Evolutionary conservation across 2,113 vertebrate species (phyloP).

Genomic region (Saccopteryx leptura): DNA sequence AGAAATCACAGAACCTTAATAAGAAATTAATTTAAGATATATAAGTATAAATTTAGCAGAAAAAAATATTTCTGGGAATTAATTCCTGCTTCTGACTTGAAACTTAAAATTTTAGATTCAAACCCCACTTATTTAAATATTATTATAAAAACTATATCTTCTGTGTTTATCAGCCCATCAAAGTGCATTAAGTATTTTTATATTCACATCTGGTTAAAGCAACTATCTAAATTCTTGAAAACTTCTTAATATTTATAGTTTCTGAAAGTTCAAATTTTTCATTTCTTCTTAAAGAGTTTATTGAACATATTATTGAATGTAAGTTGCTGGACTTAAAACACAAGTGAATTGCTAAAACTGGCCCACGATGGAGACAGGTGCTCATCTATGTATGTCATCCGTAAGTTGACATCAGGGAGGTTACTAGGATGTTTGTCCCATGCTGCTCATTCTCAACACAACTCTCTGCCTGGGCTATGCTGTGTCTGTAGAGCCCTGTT

Average conservation of each 20-base stretch:
- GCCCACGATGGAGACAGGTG: background rate
- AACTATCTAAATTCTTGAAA: constrained; percentile 10
- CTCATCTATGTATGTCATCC: background rate
- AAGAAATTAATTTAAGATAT: background rate
- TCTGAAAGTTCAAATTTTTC: constrained; percentile 16
- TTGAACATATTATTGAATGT: background rate
- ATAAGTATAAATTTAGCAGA: background rate
- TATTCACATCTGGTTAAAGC: background rate
- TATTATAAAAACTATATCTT: background rate
- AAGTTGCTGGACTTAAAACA: background rate
- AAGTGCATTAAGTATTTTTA: background rate
- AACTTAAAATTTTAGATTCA: constrained; percentile 27
- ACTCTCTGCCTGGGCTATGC: background rate
- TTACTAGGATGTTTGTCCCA: background rate
- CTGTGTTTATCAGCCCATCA: background rate
- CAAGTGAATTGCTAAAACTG: background rate
- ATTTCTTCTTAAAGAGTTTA: constrained; percentile 1
- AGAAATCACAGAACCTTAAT: background rate
- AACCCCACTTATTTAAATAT: background rate
- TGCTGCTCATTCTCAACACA: background rate
- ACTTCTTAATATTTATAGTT: background rate
- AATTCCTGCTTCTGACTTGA: constrained; percentile 9
- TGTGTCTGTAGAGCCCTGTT: background rate
- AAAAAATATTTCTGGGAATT: constrained; percentile 33
- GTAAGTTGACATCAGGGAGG: background rate